These are phyloP conservation scores for Diplazon laetatorius DNA, from an alignment of 2,888 invertebrate species.

Conservation along the genomic window DNA sequence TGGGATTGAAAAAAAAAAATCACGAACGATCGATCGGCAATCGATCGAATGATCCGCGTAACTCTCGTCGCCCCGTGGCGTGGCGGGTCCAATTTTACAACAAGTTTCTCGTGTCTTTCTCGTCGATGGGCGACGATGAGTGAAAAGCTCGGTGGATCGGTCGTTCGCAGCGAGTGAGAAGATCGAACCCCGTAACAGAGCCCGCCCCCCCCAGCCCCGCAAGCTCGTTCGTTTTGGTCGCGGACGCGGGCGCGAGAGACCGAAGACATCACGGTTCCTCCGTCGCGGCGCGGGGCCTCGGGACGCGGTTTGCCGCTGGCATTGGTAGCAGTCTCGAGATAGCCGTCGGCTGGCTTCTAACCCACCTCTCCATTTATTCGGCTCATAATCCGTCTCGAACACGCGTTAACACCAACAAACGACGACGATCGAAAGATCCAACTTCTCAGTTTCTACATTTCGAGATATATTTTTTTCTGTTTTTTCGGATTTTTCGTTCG, in stretches of 20 bases:
- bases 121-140: constrained; percentile 56
- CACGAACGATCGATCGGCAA: constrained; percentile 11
- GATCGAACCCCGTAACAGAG: no score
- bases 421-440: no score
- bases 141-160: no score
- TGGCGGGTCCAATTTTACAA: constrained; percentile 62
- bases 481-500: neutral
- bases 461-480: constrained; percentile 7
- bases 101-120: constrained; percentile 62
- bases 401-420: constrained; percentile 74
- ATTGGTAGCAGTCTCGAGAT: constrained; percentile 82
- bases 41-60: neutral
- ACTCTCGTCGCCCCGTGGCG: constrained; percentile 20
- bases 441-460: no score
- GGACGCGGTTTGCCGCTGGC: constrained; percentile 79
- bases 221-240: no score
- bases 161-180: no score
- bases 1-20: no score
- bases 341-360: constrained; percentile 82
- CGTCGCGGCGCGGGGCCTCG: constrained; percentile 72
- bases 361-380: constrained; percentile 81
- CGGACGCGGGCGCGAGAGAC: constrained; percentile 18
- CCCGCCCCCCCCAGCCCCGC: no score
- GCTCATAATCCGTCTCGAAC: constrained; percentile 77
- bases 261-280: constrained; percentile 47